A percentile compares a stretch with the other conserved stretches of the same genome.
Evolutionary conservation across 2,113 vertebrate species (phyloP).

Genomic region (Ptychochromis oligacanthus): DNA sequence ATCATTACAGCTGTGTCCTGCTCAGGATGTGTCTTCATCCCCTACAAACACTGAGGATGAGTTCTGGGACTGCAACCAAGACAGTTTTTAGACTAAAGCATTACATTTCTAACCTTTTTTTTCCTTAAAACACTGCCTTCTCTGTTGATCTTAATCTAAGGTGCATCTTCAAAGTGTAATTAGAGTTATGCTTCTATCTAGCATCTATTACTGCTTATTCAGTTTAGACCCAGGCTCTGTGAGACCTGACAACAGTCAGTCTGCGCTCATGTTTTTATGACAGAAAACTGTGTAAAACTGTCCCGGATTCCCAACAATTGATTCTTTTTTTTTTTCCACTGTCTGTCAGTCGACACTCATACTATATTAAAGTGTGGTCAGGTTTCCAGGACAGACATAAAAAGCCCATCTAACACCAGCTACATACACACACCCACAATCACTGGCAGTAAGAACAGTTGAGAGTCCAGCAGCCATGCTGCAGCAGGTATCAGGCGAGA

Average conservation of each 20-base stretch:
- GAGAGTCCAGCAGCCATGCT: constrained; percentile 35
- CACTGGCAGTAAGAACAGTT: constrained; percentile 28
- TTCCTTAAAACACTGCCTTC: background rate
- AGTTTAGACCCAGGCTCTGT: background rate
- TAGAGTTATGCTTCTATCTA: background rate
- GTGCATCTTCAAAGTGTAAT: background rate
- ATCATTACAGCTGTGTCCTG: background rate
- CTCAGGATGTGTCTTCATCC: background rate
- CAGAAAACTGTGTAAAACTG: background rate
- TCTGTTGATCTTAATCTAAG: background rate
- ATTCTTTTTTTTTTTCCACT: background rate
- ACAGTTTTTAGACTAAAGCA: background rate
- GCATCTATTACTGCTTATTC: background rate
- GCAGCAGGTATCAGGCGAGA: constrained; percentile 48
- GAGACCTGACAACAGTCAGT: no score
- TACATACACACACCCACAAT: background rate
- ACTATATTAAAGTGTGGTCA: constrained; percentile 29
- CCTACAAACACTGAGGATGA: background rate
- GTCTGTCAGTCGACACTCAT: background rate
- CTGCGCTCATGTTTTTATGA: no score
- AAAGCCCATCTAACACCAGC: constrained; percentile 44
- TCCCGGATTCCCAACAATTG: background rate
- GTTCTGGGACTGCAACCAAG: no score
- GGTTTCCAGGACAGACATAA: constrained; percentile 31
- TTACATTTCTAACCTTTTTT: background rate